Evolutionary conservation across 2,888 invertebrate species (phyloP), one percentile per base, ranked within the genome.

Genomic region (Julus scandinavius): DNA sequence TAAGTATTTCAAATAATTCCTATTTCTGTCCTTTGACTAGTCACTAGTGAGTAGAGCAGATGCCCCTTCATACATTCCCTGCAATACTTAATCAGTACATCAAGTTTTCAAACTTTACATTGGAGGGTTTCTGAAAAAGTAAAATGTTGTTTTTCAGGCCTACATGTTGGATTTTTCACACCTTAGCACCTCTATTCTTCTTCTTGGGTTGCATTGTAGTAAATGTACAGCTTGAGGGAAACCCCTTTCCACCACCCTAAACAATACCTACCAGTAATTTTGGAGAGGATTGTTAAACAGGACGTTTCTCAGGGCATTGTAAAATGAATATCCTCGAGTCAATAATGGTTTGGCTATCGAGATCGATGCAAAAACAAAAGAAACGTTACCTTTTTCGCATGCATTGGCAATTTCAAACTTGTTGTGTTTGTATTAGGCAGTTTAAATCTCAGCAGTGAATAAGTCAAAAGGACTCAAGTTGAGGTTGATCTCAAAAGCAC

Each of bases 371-470:
- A n/a, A 63, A 63, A 63, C 63, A 63, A 63, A 63, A 63, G n/a
- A 63, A 63, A 63, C 63, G 63, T 63, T 63, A 63, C 63, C 63
- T 63, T 63, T n/a, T n/a, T 63, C n/a, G n/a, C 63, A 63, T 63
- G 63, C 63, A 54, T 17, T 54, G 9, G 54, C 13, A 54, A 17
- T 54, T 54, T 17, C 29, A 54, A 54, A 17, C 11, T 63, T 5
- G 63, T n/a, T 0, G 63, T 17, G 63, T 63, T n/a, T n/a, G 17
- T 63, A 63, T 17, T 63, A n/a, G 63, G 63, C 63, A 63, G 63
- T n/a, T 63, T 63, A 17, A 54, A 54, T 54, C 54, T 54, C 54
- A 54, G 13, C 54, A 15, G 54, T 15, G 54, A 54, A 54, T 11
- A 54, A 63, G 63, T 63, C 63, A 63, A 63, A 63, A n/a, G 54